Conservation (phyloP, 1,140 invertebrate genomes). For the Limonius californicus region DNA sequence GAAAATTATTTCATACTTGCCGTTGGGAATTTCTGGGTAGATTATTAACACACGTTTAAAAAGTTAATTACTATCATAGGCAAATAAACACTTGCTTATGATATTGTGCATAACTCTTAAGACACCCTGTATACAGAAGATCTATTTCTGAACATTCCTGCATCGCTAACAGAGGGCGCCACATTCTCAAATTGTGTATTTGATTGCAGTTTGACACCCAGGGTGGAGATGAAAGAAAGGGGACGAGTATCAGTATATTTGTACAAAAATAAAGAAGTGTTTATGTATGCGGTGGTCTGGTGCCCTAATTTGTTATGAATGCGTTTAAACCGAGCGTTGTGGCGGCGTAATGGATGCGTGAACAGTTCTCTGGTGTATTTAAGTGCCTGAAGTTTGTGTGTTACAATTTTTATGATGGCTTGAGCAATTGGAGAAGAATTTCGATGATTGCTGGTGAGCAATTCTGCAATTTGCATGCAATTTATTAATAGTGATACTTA, state of each 20-base stretch:
- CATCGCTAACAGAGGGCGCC: not conserved
- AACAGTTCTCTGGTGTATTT: not conserved
- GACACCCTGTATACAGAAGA: no score
- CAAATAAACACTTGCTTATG: no score
- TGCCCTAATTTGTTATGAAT: slow-evolving; percentile 1
- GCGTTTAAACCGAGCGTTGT: not conserved
- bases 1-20: no score
- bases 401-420: not conserved
- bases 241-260: not conserved
- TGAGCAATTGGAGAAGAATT: not conserved
- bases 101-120: no score
- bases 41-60: no score
- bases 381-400: not conserved
- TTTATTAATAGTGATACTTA: not conserved
- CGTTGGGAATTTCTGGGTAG: no score
- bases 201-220: not conserved
- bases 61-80: no score
- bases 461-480: not conserved
- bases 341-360: not conserved
- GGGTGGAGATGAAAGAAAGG: not conserved
- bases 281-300: not conserved
- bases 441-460: not conserved
- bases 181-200: not conserved
- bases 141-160: no score
- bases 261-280: not conserved